Evolutionary conservation across 1,140 invertebrate genomes (phyloP), one percentile per base, ranked within the genome.

Genomic region (Drosophila nigromelanica): DNA sequence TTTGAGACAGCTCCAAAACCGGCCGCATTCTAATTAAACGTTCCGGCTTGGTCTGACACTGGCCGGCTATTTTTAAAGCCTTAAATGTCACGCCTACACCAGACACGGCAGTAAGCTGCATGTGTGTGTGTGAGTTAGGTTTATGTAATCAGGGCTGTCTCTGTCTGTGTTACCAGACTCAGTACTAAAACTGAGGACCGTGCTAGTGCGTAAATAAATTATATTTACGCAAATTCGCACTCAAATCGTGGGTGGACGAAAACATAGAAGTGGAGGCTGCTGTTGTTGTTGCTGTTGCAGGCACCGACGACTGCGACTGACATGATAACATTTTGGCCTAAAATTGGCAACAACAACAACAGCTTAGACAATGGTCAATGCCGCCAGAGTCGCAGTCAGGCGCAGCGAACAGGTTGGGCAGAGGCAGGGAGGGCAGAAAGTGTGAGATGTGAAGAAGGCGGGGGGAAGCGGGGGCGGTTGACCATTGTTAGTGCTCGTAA

Each of bases 311-410:
- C 83, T 87, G 83, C 83, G 80, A 89, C 68, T 87, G 83, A 89
- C 83, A 89, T 89, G 83, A 89, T 89, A 89, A 89, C 83, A 89
- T 89, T 89, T 87, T 89, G 79, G 83, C 83, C 83, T 89, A 89
- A 89, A 89, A 89, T 89, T 89, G 83, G 83, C 82, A 89, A 76
- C 72, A 74, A 74, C 64, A 73, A 61, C 66, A 73, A 50, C 33
- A 50, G 60, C 79, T 66, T 73, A 82, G 78, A 87, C 82, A 87
- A 87, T 87, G 78, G 47, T 52, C 35, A 75, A 61, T 54, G 52
- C 40, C 61, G 27, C 37, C 51, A 48, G 51, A 64, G 39, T 58
- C 12, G 71, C 64, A 64, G 63, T 55, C 45, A 59, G 35, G 42
- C 50, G 59, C 40, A 43, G 37, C 37, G 18, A 10, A 51, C 24